Evolutionary conservation across 2,888 invertebrate species (phyloP).

Genomic region (Lycaena phlaeas): DNA sequence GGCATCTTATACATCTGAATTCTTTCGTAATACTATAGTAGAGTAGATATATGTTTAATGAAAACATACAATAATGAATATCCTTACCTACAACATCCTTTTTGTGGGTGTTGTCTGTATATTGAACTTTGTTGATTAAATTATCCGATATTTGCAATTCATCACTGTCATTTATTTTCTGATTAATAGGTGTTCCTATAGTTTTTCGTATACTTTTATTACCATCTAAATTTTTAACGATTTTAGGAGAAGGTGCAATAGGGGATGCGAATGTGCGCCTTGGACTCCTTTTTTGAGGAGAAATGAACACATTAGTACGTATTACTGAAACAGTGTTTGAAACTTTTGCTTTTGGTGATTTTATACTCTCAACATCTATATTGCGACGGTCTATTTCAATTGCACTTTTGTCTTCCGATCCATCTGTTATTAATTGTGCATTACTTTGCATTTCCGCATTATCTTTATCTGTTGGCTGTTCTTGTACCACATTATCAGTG

Average conservation of each 20-base stretch:
- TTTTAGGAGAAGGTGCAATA: slow-evolving; percentile 27
- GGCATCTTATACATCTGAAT: too few relatives aligned
- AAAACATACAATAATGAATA: too few relatives aligned
- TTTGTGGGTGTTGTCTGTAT: slow-evolving; percentile 18
- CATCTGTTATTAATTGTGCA: background rate
- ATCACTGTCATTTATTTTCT: slow-evolving; percentile 23
- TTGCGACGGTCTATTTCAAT: background rate
- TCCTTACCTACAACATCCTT: slow-evolving; percentile 29
- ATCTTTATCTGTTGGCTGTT: background rate
- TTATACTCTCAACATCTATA: background rate
- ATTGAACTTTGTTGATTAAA: slow-evolving; percentile 23
- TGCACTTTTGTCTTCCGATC: background rate
- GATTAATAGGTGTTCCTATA: slow-evolving; percentile 19
- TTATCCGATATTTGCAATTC: slow-evolving; percentile 22
- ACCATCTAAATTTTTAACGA: slow-evolving; percentile 24
- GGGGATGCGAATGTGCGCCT: slow-evolving; percentile 19
- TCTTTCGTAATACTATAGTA: too few relatives aligned
- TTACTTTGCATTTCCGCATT: background rate
- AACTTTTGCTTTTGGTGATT: background rate
- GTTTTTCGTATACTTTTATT: slow-evolving; percentile 18
- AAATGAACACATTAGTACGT: slow-evolving; percentile 15
- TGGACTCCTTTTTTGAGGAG: slow-evolving; percentile 23
- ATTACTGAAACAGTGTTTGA: slow-evolving; percentile 9
- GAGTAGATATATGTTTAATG: too few relatives aligned
- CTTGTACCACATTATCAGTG: background rate